Evolutionary conservation across 2,113 vertebrate species (phyloP).

Genomic region (Elachura formosa): DNA sequence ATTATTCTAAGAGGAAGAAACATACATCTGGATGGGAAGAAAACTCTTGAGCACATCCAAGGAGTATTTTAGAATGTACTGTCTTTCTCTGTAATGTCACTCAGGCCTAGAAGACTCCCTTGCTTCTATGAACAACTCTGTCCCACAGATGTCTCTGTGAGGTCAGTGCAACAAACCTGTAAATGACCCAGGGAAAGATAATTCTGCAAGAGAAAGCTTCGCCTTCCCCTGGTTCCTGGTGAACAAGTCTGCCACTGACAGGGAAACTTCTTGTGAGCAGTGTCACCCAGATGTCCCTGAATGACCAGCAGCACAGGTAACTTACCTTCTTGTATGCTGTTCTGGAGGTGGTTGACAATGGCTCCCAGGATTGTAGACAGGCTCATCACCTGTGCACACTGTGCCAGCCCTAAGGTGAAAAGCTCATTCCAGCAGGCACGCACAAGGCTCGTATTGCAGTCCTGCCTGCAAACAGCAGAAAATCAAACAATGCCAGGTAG

Average conservation of each 20-base stretch:
- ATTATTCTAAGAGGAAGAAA: background rate
- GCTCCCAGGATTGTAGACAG: slow-evolving; percentile 94
- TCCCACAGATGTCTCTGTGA: background rate
- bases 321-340: slow-evolving; percentile 94
- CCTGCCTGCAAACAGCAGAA: slow-evolving; percentile 77
- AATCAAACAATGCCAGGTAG: background rate
- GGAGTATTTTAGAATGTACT: background rate
- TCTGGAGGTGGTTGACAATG: slow-evolving; percentile 96
- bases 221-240: background rate
- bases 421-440: slow-evolving; percentile 97
- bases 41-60: background rate
- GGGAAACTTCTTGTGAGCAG: background rate
- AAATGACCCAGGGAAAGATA: background rate
- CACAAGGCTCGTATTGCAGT: slow-evolving; percentile 92
- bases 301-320: background rate
- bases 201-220: background rate
- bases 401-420: slow-evolving; percentile 94
- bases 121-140: background rate
- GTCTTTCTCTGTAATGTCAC: background rate
- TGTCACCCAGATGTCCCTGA: background rate
- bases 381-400: slow-evolving; percentile 97
- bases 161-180: background rate
- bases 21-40: background rate
- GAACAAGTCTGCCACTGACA: background rate
- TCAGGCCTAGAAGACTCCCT: background rate